Percentiles rank a stretch among this genome's conserved stretches.
Evolutionary conservation across 2,113 vertebrate species (phyloP).

Genomic region (Glaucidium brasilianum): DNA sequence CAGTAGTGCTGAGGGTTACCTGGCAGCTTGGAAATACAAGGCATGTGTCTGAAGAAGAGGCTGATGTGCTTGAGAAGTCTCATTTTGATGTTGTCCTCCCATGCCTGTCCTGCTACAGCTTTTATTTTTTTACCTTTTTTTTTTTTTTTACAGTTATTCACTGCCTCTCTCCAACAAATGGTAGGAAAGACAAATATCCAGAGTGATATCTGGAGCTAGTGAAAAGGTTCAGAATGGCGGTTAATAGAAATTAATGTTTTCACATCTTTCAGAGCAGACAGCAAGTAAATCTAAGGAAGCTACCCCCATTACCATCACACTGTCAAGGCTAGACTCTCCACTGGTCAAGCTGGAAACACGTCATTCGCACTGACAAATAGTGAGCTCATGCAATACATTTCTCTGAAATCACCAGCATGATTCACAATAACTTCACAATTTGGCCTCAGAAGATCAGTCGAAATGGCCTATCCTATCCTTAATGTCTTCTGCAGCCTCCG

Average conservation of each 20-base stretch:
- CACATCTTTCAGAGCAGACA: neutral
- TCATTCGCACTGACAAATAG: conserved; percentile 10
- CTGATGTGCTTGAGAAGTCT: neutral
- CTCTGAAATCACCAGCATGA: conserved; percentile 20
- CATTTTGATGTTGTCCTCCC: neutral
- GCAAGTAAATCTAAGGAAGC: neutral
- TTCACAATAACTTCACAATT: conserved; percentile 9
- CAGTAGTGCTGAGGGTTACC: neutral
- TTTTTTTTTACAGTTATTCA: neutral
- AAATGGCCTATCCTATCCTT: conserved; percentile 19
- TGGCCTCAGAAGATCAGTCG: conserved; percentile 25
- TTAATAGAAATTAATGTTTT: conserved; percentile 13
- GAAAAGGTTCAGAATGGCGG: neutral
- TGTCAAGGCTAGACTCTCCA: neutral
- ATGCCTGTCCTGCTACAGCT: neutral
- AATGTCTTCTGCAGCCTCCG: conserved; percentile 3
- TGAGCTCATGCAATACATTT: neutral
- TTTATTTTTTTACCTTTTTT: neutral
- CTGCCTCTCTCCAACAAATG: neutral
- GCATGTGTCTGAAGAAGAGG: neutral
- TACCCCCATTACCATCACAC: neutral
- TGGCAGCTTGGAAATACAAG: neutral
- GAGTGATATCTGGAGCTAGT: neutral
- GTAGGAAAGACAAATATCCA: conserved; percentile 21
- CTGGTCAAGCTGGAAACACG: neutral